These are phyloP conservation scores for Antitype chi DNA, from an alignment of 2,888 invertebrate genomes.

Conservation along the genomic window DNA sequence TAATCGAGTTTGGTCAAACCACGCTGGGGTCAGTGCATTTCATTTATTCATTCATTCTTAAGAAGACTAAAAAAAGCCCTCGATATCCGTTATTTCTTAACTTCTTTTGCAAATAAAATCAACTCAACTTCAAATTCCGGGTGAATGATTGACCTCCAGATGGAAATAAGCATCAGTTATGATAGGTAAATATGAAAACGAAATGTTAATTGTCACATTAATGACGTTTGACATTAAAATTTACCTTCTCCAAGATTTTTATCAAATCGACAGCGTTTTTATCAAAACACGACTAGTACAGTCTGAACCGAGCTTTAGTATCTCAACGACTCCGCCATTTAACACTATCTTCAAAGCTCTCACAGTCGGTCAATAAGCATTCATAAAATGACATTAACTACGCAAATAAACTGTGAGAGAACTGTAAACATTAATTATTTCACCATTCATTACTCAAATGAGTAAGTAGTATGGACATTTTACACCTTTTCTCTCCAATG, in stretches of 20 bases:
- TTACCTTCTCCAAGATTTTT: background rate
- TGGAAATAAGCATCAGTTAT: too few species aligned
- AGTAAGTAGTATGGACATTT: slow-evolving; percentile 23
- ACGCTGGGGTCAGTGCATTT: too few species aligned
- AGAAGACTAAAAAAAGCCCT: too few species aligned
- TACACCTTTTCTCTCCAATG: background rate
- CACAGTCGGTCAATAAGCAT: slow-evolving; percentile 48
- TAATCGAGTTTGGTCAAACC: too few species aligned
- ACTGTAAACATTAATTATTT: slow-evolving; percentile 43
- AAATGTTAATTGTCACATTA: too few species aligned
- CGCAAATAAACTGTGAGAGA: slow-evolving; percentile 40
- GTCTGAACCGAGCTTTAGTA: background rate
- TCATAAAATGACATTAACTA: slow-evolving; percentile 52
- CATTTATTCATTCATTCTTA: too few species aligned
- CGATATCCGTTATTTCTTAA: too few species aligned
- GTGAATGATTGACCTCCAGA: too few species aligned
- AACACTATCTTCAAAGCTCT: slow-evolving; percentile 25
- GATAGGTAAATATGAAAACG: too few species aligned
- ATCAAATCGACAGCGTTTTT: background rate
- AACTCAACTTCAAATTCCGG: too few species aligned
- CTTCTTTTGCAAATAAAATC: too few species aligned
- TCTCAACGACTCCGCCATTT: background rate
- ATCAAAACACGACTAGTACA: background rate
- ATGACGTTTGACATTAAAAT: too few species aligned
- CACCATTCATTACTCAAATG: slow-evolving; percentile 34